Evolutionary conservation across 2,888 invertebrate species (phyloP).

Genomic region (Mesorhabditis belari): DNA sequence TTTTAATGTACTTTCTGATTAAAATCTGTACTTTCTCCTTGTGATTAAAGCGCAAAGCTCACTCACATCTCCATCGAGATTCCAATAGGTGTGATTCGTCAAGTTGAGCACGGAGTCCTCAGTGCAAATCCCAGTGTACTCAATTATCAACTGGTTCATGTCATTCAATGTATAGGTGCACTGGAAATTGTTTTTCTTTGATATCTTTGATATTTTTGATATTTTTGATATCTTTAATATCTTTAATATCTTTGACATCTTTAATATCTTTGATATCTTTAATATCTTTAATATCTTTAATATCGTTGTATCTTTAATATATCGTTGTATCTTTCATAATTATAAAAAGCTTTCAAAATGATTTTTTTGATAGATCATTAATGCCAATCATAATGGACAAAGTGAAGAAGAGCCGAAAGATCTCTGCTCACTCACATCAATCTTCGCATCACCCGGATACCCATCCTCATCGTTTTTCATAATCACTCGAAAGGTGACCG

Average conservation of each 20-base stretch:
- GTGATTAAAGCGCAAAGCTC: not conserved
- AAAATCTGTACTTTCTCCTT: no score
- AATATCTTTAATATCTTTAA: not conserved
- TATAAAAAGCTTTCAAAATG: no score
- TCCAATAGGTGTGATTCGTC: conserved; percentile 37
- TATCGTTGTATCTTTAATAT: not conserved
- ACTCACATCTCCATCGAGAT: conserved; percentile 29
- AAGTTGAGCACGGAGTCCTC: conserved; percentile 17
- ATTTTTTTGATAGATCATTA: no score
- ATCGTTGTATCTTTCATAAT: not conserved
- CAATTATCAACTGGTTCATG: conserved; percentile 30
- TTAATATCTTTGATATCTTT: no score
- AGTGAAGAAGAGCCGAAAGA: no score
- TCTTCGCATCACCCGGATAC: conserved; percentile 29
- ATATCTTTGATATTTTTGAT: no score
- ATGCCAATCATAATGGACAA: no score
- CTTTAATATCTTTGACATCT: no score
- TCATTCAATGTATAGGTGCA: conserved; percentile 36
- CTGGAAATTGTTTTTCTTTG: conserved; percentile 5
- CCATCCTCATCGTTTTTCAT: conserved; percentile 18
- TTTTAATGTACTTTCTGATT: no score
- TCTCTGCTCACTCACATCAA: conserved; percentile 14
- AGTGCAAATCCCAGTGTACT: conserved; percentile 23
- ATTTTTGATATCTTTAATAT: no score
- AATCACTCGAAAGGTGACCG: conserved; percentile 19